Base-by-base conservation (phyloP, 2,888 invertebrate genomes). In the Cremastobaeus sp. region DNA sequence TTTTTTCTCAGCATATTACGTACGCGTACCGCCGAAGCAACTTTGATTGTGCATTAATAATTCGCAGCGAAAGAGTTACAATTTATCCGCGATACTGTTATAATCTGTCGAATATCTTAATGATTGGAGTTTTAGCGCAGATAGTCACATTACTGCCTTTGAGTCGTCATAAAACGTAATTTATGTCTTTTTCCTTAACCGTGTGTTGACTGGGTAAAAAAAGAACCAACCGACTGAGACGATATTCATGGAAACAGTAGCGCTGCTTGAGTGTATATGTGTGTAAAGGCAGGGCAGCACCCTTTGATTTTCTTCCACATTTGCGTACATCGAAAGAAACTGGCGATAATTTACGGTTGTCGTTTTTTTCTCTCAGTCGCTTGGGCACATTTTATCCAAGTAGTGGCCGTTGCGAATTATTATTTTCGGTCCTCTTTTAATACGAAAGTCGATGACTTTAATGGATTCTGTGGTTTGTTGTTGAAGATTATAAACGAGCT, bases 1-100 rank as follows among this genome's bases (percentile, higher is more conserved):
- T 66, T 68, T 71, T 71, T 73, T 73, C 62, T 35, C 66, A 35
- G 66, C 55, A n/a, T n/a, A n/a, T n/a, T n/a, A n/a, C n/a, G n/a
- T n/a, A n/a, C n/a, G n/a, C n/a, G n/a, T n/a, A n/a, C n/a, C n/a
- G n/a, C n/a, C n/a, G n/a, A n/a, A n/a, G n/a, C n/a, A n/a, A n/a
- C n/a, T 20, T 60, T 60, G 39, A 60, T 60, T 20, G 45, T 35
- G 35, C 45, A 54, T 64, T 52, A 64, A 64, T 52, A 64, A 52
- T 54, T 64, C 34, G 43, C 43, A 12, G 30, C 15, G 17, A 45
- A 17, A 37, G 11, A 11, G 47, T 37, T 60, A 25, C 35, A 35
- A 34, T 45, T 48, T 20, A 28, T 28, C 6, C 11, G 18, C n/a
- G n/a, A n/a, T n/a, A n/a, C n/a, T 30, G 47, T 60, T 60, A 37